Base-by-base conservation (phyloP, 1,140 invertebrate species). In the Pygmarrhopalites habei region DNA sequence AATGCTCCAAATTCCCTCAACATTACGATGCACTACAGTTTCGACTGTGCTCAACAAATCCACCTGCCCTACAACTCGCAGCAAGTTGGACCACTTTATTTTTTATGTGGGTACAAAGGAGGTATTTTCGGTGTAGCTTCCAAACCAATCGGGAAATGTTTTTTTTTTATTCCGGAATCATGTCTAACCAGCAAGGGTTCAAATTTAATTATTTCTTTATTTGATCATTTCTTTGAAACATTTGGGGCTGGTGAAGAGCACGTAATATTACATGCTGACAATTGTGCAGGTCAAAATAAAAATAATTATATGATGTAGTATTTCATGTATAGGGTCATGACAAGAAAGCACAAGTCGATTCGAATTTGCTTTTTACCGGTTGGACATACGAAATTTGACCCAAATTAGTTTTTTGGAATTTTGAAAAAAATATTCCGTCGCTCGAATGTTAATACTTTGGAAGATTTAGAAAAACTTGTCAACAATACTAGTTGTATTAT, bases 281-380 rank as follows among this genome's bases (percentile, higher is more conserved):
- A 62, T 26, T 62, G 60, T 19, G 26, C 3, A 10, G 60, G 53
- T 2, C 60, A 62, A 46, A 62, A 62, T 21, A 62, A 62, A 47
- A 62, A 62, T n/a, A 47, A 62, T n/a, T 46, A 2, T 35, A 15
- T 62, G 14, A 23, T 56, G 21, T 52, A 62, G 15, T 62, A 62
- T 19, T 2, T 25, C 3, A 12, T n/a, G 1, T 62, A 52, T 51
- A 30, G 60, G 30, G 28, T 47, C 0, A 1, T 46, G 17, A 55
- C 23, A 25, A 57, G 25, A 35, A 2, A 19, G 5, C 32, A 15
- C 5, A 35, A 5, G n/a, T n/a, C n/a, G n/a, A 26, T 61, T 12
- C 17, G 41, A 1, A 25, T 62, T 7, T 62, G 49, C 1, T 62
- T 56, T 44, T n/a, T 62, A 1, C 60, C 51, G 0, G 51, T 55